These are phyloP conservation scores for Idaea aversata DNA, from an alignment of 2,888 invertebrate species.

Conservation along the genomic window DNA sequence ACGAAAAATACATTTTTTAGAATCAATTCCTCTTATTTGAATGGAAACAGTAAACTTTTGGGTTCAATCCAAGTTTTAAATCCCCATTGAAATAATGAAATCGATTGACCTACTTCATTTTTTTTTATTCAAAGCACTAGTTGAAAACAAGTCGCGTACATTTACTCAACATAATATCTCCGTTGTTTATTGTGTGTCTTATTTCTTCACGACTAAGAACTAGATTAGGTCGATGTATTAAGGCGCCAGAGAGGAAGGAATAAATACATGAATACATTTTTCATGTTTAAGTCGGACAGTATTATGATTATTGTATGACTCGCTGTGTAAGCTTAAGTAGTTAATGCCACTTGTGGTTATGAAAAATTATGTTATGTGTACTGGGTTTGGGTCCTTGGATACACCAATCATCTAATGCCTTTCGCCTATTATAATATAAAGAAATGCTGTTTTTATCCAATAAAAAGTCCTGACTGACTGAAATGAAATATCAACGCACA, in stretches of 20 bases:
- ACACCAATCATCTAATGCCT: too few relatives aligned
- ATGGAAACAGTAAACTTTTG: neutral
- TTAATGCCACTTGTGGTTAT: conserved; percentile 1
- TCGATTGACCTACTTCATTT: neutral
- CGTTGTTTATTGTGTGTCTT: neutral
- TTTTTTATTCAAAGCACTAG: neutral
- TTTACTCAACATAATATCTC: neutral
- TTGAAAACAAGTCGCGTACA: neutral
- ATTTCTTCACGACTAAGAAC: neutral
- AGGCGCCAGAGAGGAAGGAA: conserved; percentile 24
- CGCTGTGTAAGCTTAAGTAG: neutral
- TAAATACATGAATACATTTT: conserved; percentile 18
- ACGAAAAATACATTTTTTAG: too few relatives aligned
- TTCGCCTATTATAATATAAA: too few relatives aligned
- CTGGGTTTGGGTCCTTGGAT: neutral
- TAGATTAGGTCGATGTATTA: neutral
- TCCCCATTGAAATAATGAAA: neutral
- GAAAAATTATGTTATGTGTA: neutral
- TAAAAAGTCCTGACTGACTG: too few relatives aligned
- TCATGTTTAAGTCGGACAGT: conserved; percentile 20
- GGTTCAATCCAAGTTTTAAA: neutral
- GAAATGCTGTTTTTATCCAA: too few relatives aligned
- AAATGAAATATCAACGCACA: too few relatives aligned
- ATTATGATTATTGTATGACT: conserved; percentile 23
- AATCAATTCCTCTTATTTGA: neutral